A percentile compares a stretch with the other conserved stretches of the same genome.
These are phyloP conservation scores for Corythornis vintsioides DNA, from an alignment of 2,113 vertebrate genomes.

Conservation along the genomic window DNA sequence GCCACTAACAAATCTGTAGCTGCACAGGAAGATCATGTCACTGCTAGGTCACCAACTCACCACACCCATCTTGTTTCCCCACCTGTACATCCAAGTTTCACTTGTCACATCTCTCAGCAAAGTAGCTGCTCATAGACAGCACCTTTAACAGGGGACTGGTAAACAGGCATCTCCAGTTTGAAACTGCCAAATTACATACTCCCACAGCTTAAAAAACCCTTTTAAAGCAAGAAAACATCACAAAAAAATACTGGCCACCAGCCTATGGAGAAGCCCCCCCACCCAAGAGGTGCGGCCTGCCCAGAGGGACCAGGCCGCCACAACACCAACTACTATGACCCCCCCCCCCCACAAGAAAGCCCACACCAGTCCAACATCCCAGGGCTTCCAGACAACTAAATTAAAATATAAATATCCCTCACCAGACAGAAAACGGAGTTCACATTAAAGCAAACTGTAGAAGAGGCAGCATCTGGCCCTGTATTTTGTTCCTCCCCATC, in stretches of 20 bases:
- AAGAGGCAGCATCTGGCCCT: accelerated
- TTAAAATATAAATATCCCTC: not conserved
- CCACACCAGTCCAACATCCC: too few species aligned
- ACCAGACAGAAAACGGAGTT: not conserved
- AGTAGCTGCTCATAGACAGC: accelerated
- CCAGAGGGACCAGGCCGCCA: not conserved
- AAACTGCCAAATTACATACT: not conserved
- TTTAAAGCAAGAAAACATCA: not conserved
- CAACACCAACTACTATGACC: not conserved
- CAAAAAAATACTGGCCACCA: not conserved
- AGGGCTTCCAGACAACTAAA: not conserved
- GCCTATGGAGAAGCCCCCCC: not conserved
- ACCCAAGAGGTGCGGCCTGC: not conserved
- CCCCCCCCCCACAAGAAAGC: too few species aligned
- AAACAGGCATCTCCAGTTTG: not conserved
- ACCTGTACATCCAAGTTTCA: accelerated
- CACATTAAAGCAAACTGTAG: accelerated
- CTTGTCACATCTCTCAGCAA: not conserved
- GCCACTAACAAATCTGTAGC: too few species aligned
- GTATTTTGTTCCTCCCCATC: not conserved
- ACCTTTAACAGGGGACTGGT: too few species aligned
- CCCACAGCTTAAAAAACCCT: not conserved
- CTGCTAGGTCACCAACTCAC: not conserved
- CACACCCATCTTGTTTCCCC: not conserved
- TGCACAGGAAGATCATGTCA: not conserved